These are phyloP conservation scores for Tragulus kanchil DNA, from an alignment of 2,113 vertebrate species.

Conservation along the genomic window DNA sequence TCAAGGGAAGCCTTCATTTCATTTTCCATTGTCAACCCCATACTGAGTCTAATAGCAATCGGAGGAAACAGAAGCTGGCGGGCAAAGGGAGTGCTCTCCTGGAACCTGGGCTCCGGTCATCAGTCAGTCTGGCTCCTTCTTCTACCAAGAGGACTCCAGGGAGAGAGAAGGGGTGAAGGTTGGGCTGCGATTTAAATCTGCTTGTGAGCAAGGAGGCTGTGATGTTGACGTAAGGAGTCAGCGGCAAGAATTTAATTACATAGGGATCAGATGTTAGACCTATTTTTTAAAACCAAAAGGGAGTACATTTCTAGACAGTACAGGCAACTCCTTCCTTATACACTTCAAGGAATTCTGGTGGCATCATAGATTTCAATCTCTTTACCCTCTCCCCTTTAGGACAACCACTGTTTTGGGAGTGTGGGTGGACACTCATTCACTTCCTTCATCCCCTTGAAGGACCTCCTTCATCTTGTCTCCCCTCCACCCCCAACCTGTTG, in stretches of 20 bases:
- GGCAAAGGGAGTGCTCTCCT: neutral
- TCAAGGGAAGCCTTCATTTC: constrained; percentile 3
- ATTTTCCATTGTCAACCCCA: neutral
- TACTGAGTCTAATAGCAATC: neutral
- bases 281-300: constrained; percentile 15
- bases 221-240: neutral
- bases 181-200: neutral
- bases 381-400: neutral
- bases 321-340: neutral
- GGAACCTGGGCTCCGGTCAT: neutral
- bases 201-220: neutral
- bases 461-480: neutral
- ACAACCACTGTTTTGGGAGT: neutral
- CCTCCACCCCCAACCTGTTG: too few relatives aligned
- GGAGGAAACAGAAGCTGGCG: neutral
- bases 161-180: neutral
- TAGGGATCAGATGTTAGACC: too few relatives aligned
- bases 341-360: neutral
- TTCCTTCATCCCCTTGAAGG: neutral
- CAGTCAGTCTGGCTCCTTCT: neutral
- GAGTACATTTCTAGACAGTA: constrained; percentile 17
- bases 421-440: neutral
- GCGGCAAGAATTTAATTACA: neutral
- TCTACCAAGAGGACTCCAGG: neutral
- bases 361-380: neutral